phyloP scores from a whole-genome alignment of 2,888 invertebrate species.

The Drosophila koepferae region DNA sequence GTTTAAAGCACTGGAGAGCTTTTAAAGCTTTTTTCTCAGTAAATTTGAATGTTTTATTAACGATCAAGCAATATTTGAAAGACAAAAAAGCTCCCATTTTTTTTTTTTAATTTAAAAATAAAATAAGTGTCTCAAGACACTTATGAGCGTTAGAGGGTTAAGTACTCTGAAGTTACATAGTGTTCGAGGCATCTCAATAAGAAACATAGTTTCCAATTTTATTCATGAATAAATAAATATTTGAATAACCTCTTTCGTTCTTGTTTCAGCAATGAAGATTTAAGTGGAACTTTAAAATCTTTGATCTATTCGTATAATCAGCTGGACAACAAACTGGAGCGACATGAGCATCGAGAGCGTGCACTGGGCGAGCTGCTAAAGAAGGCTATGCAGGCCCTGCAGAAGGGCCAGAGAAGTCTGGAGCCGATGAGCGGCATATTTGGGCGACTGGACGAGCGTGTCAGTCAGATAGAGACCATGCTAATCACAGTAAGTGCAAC shows the following conservation, averaged over 20 bases:
- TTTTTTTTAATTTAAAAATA: no score
- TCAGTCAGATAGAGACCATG: conserved; percentile 91
- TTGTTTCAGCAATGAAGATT: conserved; percentile 77
- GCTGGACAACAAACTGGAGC: conserved; percentile 92
- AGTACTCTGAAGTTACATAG: no score
- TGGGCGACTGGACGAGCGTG: conserved; percentile 90
- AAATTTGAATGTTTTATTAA: no score
- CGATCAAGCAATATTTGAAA: no score
- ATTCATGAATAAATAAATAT: no score
- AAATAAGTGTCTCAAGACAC: no score
- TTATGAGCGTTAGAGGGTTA: no score
- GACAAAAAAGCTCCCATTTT: no score
- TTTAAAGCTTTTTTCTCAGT: no score
- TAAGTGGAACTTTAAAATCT: conserved; percentile 91
- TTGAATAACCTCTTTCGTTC: not conserved
- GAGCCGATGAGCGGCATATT: conserved; percentile 90
- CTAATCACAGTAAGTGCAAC: conserved; percentile 87
- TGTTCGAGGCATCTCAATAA: no score
- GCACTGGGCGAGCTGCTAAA: conserved; percentile 92
- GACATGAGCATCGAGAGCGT: conserved; percentile 93
- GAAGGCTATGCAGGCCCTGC: conserved; percentile 89
- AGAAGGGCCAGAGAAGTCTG: conserved; percentile 90
- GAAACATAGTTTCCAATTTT: no score
- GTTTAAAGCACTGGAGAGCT: no score
- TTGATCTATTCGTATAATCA: conserved; percentile 92